phyloP scores from a whole-genome alignment of 2,113 vertebrate genomes.

The Rhea americana region DNA sequence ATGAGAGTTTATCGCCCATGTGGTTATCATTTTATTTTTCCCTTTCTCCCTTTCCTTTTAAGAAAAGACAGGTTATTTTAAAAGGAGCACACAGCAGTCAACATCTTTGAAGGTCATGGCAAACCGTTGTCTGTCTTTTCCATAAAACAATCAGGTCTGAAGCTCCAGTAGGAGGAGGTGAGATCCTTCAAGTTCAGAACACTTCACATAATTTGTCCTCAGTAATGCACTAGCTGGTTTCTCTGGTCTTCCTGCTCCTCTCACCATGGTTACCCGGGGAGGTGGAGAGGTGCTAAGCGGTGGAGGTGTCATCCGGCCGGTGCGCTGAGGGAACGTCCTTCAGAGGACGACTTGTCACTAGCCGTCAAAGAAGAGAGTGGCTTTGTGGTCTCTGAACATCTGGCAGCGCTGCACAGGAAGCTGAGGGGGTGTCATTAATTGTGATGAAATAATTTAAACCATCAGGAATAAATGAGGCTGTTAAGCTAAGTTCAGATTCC shows the following conservation, averaged over 20 bases:
- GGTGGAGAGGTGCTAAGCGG: slow-evolving; percentile 77
- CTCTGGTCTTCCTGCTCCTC: slow-evolving; percentile 69
- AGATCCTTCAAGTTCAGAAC: slow-evolving; percentile 53
- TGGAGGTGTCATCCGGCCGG: slow-evolving; percentile 80
- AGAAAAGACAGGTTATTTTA: background rate
- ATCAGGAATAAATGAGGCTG: slow-evolving; percentile 98
- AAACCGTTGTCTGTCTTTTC: slow-evolving; percentile 3
- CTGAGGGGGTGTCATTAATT: slow-evolving; percentile 95
- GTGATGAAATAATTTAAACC: slow-evolving; percentile 99
- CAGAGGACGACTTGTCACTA: slow-evolving; percentile 93
- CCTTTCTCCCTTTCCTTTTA: background rate
- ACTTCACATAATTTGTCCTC: slow-evolving; percentile 66
- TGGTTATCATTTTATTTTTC: background rate
- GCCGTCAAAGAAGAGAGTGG: slow-evolving; percentile 87
- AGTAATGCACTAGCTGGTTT: slow-evolving; percentile 64
- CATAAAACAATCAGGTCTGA: slow-evolving; percentile 39
- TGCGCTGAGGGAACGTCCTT: slow-evolving; percentile 85
- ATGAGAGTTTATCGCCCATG: background rate
- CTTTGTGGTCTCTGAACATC: slow-evolving; percentile 96
- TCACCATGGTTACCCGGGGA: slow-evolving; percentile 72
- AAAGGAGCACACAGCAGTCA: background rate
- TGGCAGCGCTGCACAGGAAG: slow-evolving; percentile 90
- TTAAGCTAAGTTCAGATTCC: slow-evolving; percentile 92
- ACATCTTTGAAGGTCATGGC: slow-evolving; percentile 5
- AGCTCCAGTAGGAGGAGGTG: slow-evolving; percentile 39